phyloP scores from a whole-genome alignment of 2,888 invertebrate species.

The Sylvicola fuscatus region DNA sequence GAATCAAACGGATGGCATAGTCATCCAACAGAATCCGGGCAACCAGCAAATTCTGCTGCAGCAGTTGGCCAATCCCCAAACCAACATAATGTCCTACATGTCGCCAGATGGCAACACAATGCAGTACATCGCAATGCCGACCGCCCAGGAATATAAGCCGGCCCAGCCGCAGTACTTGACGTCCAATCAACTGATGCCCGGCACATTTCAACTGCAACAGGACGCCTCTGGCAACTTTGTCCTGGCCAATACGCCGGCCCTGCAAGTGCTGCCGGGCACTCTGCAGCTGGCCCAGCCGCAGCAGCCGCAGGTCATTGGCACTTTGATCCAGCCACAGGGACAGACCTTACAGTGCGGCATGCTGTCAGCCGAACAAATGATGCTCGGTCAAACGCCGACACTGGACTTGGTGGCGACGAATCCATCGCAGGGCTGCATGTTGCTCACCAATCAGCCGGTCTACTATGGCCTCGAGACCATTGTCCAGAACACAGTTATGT shows the following conservation, averaged over 20 bases:
- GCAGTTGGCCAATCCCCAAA: slow-evolving; percentile 28
- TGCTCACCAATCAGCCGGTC: slow-evolving; percentile 48
- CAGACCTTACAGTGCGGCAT: slow-evolving; percentile 29
- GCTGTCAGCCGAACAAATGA: slow-evolving; percentile 33
- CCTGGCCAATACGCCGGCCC: slow-evolving; percentile 28
- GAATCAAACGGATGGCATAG: slow-evolving; percentile 25
- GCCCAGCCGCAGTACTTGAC: slow-evolving; percentile 29
- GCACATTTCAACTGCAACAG: slow-evolving; percentile 38
- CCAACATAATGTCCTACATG: slow-evolving; percentile 29
- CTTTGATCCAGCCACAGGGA: slow-evolving; percentile 38
- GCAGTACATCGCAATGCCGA: slow-evolving; percentile 46
- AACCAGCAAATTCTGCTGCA: slow-evolving; percentile 47
- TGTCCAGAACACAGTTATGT: slow-evolving; percentile 75
- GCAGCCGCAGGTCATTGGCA: slow-evolving; percentile 35
- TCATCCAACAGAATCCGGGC: slow-evolving; percentile 33
- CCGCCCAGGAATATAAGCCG: slow-evolving; percentile 34
- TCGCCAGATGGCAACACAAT: slow-evolving; percentile 27
- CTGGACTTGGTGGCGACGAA: slow-evolving; percentile 42
- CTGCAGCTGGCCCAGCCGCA: slow-evolving; percentile 30
- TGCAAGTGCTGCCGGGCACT: slow-evolving; percentile 34
- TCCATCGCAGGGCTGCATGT: slow-evolving; percentile 29
- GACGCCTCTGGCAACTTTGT: slow-evolving; percentile 37
- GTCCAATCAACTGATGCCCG: slow-evolving; percentile 32
- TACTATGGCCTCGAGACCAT: slow-evolving; percentile 71
- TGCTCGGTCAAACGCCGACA: slow-evolving; percentile 38